Evolutionary conservation across 2,888 invertebrate species (phyloP).

Genomic region (Clusia tigrina): DNA sequence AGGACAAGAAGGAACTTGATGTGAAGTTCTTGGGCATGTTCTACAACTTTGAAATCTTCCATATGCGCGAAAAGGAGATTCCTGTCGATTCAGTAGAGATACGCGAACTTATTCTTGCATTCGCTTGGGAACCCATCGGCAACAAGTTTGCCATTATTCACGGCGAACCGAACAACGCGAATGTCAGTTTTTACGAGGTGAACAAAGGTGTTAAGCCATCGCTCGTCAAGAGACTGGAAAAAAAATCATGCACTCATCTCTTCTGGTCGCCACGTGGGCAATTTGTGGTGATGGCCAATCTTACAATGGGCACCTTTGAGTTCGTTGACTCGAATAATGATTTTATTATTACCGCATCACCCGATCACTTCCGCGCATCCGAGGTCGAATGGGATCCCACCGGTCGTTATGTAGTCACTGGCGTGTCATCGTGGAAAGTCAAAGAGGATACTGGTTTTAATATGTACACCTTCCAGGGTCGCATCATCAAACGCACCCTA

Average conservation of each 20-base stretch:
- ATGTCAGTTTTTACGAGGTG: constrained; percentile 92
- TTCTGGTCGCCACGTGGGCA: constrained; percentile 98
- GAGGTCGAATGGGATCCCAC: constrained; percentile 99
- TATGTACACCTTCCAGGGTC: constrained; percentile 97
- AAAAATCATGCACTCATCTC: constrained; percentile 87
- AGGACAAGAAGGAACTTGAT: constrained; percentile 89
- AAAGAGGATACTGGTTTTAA: constrained; percentile 94
- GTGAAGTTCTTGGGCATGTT: constrained; percentile 96
- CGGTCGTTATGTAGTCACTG: constrained; percentile 94
- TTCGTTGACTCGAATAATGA: constrained; percentile 94
- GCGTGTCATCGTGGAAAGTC: constrained; percentile 94
- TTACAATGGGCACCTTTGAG: constrained; percentile 88
- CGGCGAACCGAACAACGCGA: constrained; percentile 81
- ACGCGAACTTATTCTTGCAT: constrained; percentile 90
- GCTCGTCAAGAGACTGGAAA: constrained; percentile 86
- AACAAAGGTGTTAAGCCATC: constrained; percentile 90
- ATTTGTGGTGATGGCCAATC: constrained; percentile 91
- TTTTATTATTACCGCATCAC: constrained; percentile 92
- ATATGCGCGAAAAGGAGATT: constrained; percentile 96
- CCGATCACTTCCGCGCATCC: constrained; percentile 91
- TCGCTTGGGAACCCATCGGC: constrained; percentile 98
- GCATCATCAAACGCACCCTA: constrained; percentile 77
- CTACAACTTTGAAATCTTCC: constrained; percentile 98
- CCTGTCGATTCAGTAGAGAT: constrained; percentile 98
- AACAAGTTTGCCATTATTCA: constrained; percentile 97